These are phyloP conservation scores for Tursiops truncatus DNA, from an alignment of 2,113 vertebrate species.

Conservation along the genomic window DNA sequence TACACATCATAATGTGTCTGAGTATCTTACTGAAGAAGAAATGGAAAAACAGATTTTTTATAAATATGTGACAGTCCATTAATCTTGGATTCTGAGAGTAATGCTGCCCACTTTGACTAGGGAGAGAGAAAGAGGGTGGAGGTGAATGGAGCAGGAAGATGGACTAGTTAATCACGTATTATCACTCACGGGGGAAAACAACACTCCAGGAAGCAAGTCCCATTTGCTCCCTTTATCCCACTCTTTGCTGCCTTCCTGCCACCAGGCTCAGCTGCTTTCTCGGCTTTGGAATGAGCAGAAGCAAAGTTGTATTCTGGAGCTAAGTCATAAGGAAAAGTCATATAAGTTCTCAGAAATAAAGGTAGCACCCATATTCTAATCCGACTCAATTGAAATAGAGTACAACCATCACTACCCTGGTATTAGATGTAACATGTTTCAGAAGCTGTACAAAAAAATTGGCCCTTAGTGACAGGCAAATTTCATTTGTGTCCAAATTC, in stretches of 20 bases:
- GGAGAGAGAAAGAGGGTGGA: neutral
- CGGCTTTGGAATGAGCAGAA: neutral
- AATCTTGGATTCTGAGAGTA: constrained; percentile 28
- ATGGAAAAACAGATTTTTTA: constrained; percentile 21
- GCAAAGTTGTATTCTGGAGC: neutral
- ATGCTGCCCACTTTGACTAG: neutral
- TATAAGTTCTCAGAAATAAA: neutral
- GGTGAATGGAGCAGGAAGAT: neutral
- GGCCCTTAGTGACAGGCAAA: neutral
- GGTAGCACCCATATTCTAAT: neutral
- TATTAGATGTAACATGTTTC: neutral
- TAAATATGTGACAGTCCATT: constrained; percentile 22
- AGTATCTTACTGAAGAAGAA: constrained; percentile 23
- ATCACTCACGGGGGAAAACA: neutral
- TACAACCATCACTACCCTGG: too few species aligned
- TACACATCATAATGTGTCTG: neutral
- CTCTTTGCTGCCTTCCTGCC: neutral
- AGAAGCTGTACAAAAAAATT: neutral
- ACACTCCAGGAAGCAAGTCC: neutral
- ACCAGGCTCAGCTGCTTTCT: neutral
- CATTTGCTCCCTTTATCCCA: neutral
- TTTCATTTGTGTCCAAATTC: neutral
- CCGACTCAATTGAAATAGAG: neutral
- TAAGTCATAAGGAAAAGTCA: neutral
- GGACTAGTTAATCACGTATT: neutral